These are phyloP conservation scores for Dunckerocampus dactyliophorus DNA, from an alignment of 2,113 vertebrate genomes.

Conservation along the genomic window DNA sequence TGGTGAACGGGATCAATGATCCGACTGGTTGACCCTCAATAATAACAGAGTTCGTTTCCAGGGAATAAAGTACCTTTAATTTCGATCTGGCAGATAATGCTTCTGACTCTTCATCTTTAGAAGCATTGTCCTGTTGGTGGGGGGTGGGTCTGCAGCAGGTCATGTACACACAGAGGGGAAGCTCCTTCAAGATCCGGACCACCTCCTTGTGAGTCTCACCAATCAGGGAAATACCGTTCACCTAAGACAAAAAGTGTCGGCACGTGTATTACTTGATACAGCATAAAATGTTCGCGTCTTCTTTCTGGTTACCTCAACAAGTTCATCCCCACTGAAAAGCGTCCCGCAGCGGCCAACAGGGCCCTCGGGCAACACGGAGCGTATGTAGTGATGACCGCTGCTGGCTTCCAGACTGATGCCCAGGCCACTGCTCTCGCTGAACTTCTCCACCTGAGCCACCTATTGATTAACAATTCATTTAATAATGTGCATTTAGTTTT, in stretches of 20 bases:
- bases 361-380: slow-evolving; percentile 91
- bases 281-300: no score
- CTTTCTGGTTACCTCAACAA: slow-evolving; percentile 77
- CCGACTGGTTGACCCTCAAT: no score
- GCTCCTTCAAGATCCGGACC: slow-evolving; percentile 88
- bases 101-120: slow-evolving; percentile 54
- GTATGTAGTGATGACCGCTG: slow-evolving; percentile 89
- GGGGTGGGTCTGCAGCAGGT: slow-evolving; percentile 83
- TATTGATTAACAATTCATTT: slow-evolving; percentile 39
- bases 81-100: slow-evolving; percentile 15
- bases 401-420: slow-evolving; percentile 93
- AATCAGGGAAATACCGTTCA: slow-evolving; percentile 88
- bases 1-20: no score
- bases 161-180: slow-evolving; percentile 85
- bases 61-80: slow-evolving; percentile 47
- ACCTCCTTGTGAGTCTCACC: slow-evolving; percentile 92
- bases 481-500: no score
- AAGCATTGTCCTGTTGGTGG: slow-evolving; percentile 54
- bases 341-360: slow-evolving; percentile 88
- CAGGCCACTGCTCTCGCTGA: slow-evolving; percentile 88
- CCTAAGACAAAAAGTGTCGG: slow-evolving; percentile 62
- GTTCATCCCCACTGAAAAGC: slow-evolving; percentile 91
- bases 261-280: not conserved
- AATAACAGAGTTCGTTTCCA: no score
- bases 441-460: slow-evolving; percentile 92